phyloP scores from a whole-genome alignment of 2,888 invertebrate species.

The Endomychus coccineus region DNA sequence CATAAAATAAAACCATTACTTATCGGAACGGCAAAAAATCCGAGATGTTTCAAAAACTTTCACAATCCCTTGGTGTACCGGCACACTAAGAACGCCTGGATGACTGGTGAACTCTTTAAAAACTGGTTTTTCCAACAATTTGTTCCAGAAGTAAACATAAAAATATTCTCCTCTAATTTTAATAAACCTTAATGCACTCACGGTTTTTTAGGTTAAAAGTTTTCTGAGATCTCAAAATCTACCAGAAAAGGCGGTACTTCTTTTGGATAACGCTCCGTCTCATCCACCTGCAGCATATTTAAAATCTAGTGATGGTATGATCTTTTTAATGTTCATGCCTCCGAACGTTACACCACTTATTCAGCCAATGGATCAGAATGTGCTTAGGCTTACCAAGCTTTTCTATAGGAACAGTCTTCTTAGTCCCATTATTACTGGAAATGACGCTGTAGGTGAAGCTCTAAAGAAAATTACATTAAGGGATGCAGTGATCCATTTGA shows the following conservation, averaged over 20 bases:
- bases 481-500: conserved; percentile 2
- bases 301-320: conserved; percentile 14
- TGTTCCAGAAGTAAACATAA: conserved; percentile 5
- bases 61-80: conserved; percentile 12
- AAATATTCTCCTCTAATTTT: no score
- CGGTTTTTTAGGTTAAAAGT: no score
- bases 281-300: conserved; percentile 13
- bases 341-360: conserved; percentile 16
- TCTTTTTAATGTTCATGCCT: conserved; percentile 11
- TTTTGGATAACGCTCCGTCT: conserved; percentile 16
- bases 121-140: conserved; percentile 13
- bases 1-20: conserved; percentile 18
- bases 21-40: conserved; percentile 18
- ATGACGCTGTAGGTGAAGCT: neutral
- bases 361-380: conserved; percentile 16
- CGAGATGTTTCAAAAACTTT: conserved; percentile 14
- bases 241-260: conserved; percentile 8
- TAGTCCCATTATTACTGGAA: neutral
- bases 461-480: conserved; percentile 1
- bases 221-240: conserved; percentile 8
- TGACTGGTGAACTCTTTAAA: conserved; percentile 14
- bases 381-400: conserved; percentile 13
- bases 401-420: conserved; percentile 13
- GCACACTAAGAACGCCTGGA: conserved; percentile 16
- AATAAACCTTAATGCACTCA: no score